Conservation (phyloP, 2,113 vertebrate genomes). For the Leiothrix lutea region DNA sequence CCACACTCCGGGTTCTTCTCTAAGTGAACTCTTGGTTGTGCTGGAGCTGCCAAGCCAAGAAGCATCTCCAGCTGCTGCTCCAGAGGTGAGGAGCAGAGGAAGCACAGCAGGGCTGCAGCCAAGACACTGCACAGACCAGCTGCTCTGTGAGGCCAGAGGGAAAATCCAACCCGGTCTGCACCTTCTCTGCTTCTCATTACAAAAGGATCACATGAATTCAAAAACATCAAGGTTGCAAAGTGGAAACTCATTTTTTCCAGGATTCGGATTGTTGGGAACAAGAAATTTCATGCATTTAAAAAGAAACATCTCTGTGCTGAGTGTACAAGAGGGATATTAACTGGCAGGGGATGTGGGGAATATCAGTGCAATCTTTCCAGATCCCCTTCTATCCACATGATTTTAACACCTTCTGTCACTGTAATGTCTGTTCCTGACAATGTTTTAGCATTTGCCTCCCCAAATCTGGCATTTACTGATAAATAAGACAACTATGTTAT, state of each 20-base stretch:
- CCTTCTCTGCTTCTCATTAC: not conserved
- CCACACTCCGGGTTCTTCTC: not conserved
- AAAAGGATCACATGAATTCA: not conserved
- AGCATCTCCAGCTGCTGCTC: not conserved
- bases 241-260: not conserved
- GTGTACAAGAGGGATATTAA: not conserved
- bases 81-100: not conserved
- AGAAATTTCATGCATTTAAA: not conserved
- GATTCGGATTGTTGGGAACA: not conserved
- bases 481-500: not conserved
- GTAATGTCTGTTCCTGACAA: not conserved
- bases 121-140: fast-evolving
- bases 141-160: not conserved
- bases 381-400: not conserved
- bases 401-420: not conserved
- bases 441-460: not conserved
- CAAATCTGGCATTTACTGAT: not conserved
- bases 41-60: not conserved
- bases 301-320: not conserved
- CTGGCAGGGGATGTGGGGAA: fast-evolving
- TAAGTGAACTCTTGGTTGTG: not conserved
- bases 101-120: not conserved
- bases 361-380: not conserved
- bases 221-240: not conserved
- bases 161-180: not conserved